Evolutionary conservation across 2,113 vertebrate species (phyloP), one percentile per base, ranked within the genome.

Genomic region (Pedionomus torquatus): DNA sequence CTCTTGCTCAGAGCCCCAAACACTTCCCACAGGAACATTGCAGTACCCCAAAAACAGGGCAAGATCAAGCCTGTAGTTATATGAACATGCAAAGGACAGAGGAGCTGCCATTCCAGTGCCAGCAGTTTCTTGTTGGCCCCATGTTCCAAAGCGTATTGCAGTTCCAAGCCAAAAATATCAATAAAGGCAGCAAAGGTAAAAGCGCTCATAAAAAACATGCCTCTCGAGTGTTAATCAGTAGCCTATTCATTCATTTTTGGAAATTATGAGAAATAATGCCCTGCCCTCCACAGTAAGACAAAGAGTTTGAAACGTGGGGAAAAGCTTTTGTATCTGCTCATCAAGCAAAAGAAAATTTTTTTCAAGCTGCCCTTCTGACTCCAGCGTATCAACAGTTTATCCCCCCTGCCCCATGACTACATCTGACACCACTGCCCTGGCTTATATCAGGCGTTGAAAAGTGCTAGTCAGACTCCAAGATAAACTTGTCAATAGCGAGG

Each of bases 401-500:
- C 17, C 6, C 41, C 51, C 52, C 48, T 82, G 68, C 55, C 61
- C 82, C 33, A 63, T 25, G 83, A 35, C 84, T 87, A 54, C 46
- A 84, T 65, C 75, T 93, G 87, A 97, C 92, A 92, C 72, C 48
- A 82, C 46, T 0, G 2, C 65, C 64, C 65, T 77, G 90, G 79
- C 70, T 91, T 90, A 0, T n/a, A 82, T 46, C 58, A 14, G 1
- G 3, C 72, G 69, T 65, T 94, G 95, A 92, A 88, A 97, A 96
- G 90, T 58, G 85, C 79, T 79, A 87, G 80, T 79, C 93, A 87
- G 85, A 21, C 66, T 89, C 89, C 64, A 92, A 95, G 97, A 97
- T 79, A 97, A 97, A 97, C 70, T 87, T 90, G 71, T 95, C 95
- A 95, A 86, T 90, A 97, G 89, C 0, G 1, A 93, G 91, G 77